Percentiles rank a stretch among this genome's conserved stretches.
Evolutionary conservation across 2,113 vertebrate species (phyloP).

Genomic region (Ondatra zibethicus): DNA sequence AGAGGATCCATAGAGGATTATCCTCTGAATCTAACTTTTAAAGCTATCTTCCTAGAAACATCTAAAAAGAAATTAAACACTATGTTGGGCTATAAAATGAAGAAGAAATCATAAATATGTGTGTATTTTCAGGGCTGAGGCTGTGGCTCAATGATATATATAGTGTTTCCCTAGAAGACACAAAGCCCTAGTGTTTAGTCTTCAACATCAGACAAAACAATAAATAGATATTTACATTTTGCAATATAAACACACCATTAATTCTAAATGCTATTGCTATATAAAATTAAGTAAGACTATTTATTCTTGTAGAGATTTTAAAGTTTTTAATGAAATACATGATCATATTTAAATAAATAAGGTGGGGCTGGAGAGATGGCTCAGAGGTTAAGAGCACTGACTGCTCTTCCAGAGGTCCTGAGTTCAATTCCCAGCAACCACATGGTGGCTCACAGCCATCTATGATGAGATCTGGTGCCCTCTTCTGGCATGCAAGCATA

Average conservation of each 20-base stretch:
- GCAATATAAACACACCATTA: not conserved
- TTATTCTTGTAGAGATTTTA: not conserved
- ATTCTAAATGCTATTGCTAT: not conserved
- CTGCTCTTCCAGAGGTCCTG: too few species aligned
- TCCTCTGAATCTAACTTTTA: not conserved
- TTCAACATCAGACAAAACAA: not conserved
- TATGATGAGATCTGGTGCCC: too few species aligned
- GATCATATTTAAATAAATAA: not conserved
- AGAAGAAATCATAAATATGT: not conserved
- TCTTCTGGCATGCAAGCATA: too few species aligned
- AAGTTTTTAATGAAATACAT: not conserved
- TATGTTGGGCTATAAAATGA: not conserved
- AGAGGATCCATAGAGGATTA: not conserved
- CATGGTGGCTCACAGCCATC: too few species aligned
- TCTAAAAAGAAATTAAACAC: not conserved
- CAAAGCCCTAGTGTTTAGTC: not conserved
- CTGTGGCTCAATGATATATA: not conserved
- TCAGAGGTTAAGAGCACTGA: too few species aligned
- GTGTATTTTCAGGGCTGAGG: not conserved
- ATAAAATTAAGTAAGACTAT: not conserved
- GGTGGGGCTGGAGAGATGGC: too few species aligned
- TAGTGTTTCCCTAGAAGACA: not conserved
- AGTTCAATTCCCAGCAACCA: too few species aligned
- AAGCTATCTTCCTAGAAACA: not conserved
- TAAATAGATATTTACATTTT: not conserved